Conservation (phyloP, 2,113 vertebrate genomes). For the Solea senegalensis region DNA sequence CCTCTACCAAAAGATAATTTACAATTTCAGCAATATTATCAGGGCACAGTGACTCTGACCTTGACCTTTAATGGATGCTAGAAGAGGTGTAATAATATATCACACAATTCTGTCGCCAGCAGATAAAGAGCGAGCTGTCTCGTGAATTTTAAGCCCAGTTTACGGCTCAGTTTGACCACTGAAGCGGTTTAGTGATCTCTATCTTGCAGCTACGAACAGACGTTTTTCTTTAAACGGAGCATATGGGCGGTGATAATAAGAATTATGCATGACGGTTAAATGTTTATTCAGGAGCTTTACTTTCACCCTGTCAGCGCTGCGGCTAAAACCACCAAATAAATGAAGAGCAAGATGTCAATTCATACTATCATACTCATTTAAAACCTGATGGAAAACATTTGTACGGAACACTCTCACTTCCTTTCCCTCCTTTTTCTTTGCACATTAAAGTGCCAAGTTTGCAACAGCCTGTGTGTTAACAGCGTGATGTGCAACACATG, state of each 20-base stretch:
- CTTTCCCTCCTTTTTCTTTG: too few species aligned
- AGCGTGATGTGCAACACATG: neutral
- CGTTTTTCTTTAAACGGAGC: too few species aligned
- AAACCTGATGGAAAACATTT: too few species aligned
- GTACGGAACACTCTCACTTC: too few species aligned
- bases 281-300: too few species aligned
- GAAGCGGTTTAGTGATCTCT: neutral
- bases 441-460: too few species aligned
- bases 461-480: neutral
- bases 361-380: too few species aligned
- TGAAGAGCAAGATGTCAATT: too few species aligned
- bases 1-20: constrained; percentile 13
- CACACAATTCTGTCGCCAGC: neutral
- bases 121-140: constrained; percentile 1
- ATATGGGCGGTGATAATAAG: too few species aligned
- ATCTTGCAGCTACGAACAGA: neutral
- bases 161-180: neutral
- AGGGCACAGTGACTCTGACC: constrained; percentile 5
- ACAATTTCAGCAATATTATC: constrained; percentile 18
- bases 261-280: too few species aligned
- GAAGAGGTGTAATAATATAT: constrained; percentile 6
- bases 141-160: neutral
- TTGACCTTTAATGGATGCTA: constrained; percentile 18
- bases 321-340: too few species aligned
- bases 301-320: too few species aligned